Percentiles rank a stretch among this genome's conserved stretches.
phyloP scores from a whole-genome alignment of 2,797 vertebrate genomes.

The Sciurus carolinensis region DNA sequence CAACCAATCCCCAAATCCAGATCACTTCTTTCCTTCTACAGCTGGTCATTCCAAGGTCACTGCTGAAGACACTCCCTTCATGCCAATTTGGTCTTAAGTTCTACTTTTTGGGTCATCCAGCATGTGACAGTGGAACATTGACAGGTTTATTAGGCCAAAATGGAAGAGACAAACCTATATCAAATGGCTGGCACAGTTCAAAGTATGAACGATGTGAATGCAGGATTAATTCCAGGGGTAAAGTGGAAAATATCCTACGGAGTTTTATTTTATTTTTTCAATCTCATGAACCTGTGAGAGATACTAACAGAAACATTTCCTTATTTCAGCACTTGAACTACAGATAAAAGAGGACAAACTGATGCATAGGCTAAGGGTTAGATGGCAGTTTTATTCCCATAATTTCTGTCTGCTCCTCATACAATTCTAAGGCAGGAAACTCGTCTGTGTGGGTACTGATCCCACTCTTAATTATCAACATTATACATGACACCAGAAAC shows the following conservation, averaged over 20 bases:
- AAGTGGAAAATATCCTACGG: background rate
- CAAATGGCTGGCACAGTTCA: background rate
- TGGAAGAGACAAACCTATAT: background rate
- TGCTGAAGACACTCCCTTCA: fast-evolving
- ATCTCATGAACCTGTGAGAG: background rate
- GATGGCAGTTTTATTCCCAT: background rate
- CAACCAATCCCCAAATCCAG: background rate
- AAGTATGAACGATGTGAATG: background rate
- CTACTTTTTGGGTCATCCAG: background rate
- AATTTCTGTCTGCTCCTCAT: background rate
- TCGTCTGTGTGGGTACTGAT: background rate
- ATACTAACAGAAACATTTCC: background rate
- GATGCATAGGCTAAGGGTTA: fast-evolving
- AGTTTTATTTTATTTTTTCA: background rate
- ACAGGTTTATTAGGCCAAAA: background rate
- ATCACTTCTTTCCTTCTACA: background rate
- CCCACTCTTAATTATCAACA: background rate
- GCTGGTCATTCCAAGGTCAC: background rate
- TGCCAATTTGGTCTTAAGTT: background rate
- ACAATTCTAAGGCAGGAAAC: background rate
- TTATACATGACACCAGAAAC: background rate
- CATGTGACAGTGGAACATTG: fast-evolving
- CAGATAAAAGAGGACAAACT: background rate
- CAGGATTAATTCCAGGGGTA: background rate
- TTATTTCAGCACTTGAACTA: background rate